Evolutionary conservation across 2,797 vertebrate genomes (phyloP), one percentile per base, ranked within the genome.

Genomic region (Scyliorhinus canicula): DNA sequence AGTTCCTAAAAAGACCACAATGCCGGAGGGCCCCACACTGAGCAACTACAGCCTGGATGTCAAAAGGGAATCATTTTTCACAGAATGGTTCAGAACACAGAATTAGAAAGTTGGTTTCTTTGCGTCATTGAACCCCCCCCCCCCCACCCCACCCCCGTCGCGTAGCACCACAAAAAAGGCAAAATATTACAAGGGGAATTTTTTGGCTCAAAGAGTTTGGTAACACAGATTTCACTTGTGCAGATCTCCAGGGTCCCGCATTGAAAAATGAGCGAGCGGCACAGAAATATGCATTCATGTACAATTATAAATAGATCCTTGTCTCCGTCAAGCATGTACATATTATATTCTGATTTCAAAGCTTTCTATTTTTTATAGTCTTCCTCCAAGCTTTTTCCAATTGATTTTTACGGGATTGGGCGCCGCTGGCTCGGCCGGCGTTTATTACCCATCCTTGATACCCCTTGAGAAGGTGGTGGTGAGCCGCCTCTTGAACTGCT

Each of bases 151-250:
- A 60, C 3, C 50, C 31, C 35, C 82, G 1, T 31, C 31, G 28
- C 52, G 6, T 52, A 55, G 2, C n/a, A 44, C 88, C 88, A 63
- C 88, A 91, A 91, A 63, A 35, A 12, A 44, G 40, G 19, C 44
- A 9, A 65, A 44, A 40, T 21, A 44, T 65, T 44, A 40, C 88
- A 91, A 91, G 60, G 88, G 60, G 40, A 77, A 67, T 67, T 65
- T 57, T 91, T 44, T 91, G 88, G 88, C 88, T 44, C 57, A 26
- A 24, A 91, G 88, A 8, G 60, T 40, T 91, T 44, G 60, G 35
- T 91, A 65, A 91, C 60, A 88, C 85, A 65, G n/a, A 91, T 91
- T 91, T n/a, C n/a, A 44, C 44, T 91, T 65, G 63, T 65, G 88
- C 26, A 6, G 57, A n/a, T 90, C 55, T 90, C 55, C 35, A 44